Evolutionary conservation across 1,140 invertebrate species (phyloP), one percentile per base, ranked within the genome.

Genomic region (Riptortus pedestris): DNA sequence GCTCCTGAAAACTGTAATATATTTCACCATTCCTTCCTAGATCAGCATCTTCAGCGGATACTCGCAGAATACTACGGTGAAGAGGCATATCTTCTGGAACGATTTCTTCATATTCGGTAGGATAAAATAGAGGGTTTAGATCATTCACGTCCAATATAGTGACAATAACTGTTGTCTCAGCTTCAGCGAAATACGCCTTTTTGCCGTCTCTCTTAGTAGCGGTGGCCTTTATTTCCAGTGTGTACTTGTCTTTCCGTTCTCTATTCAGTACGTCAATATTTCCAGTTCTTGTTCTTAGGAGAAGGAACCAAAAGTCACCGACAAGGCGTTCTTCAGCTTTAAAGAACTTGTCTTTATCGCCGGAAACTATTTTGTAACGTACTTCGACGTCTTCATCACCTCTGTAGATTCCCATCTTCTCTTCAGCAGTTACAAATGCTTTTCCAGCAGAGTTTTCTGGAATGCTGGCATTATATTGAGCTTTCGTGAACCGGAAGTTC

Each of bases 11-110:
- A 74, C 89, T 95, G 74, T 96, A 98, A 75, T 97, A 97, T 68
- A 97, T 92, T 77, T 97, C 91, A 1, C 92, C 91, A 73, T 97
- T 97, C 57, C 89, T 81, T 0, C 93, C 94, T 12, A 93, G 77
- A 74, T 98, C 94, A 7, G 94, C 92, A 76, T 98, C 95, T 70
- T 92, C 91, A 0, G 94, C 95, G 14, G 82, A 82, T 22, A 91
- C 87, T 70, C 79, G 82, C 3, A 87, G 72, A 52, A 91, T 83
- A 68, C 83, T 89, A 33, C 81, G 79, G 75, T 95, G 90, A 57
- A 93, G 74, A 2, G 90, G 85, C 55, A 85, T 86, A 72, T 97
- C 92, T 75, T 97, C 93, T 16, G 85, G 82, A n/a, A 97, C 85
- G n/a, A 81, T 83, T 5, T 85, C 84, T 68, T 88, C 86, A 75